Conservation (phyloP, 2,797 vertebrate species). For the Darevskia mixta region DNA sequence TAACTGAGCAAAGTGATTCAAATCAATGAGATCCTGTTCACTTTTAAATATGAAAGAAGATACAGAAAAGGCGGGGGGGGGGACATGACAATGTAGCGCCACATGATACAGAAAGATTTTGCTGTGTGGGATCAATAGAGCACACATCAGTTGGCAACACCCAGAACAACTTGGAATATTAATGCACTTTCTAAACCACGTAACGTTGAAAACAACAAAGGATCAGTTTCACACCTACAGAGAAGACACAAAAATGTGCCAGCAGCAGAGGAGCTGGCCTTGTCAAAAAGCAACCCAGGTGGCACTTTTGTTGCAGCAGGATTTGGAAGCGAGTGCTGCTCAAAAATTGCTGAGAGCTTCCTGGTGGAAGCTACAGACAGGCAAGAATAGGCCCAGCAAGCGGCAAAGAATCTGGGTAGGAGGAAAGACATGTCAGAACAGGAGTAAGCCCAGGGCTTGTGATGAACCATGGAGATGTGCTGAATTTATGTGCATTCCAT, state of each 20-base stretch:
- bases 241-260: not conserved
- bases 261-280: not conserved
- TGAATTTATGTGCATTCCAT: not conserved
- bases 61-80: not conserved
- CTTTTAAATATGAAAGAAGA: conserved; percentile 24
- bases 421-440: not conserved
- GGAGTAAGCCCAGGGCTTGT: not conserved
- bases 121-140: not conserved
- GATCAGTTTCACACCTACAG: not conserved
- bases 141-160: not conserved
- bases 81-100: not conserved
- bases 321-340: not conserved
- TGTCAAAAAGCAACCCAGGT: not conserved
- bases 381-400: not conserved
- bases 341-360: not conserved
- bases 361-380: not conserved
- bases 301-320: not conserved
- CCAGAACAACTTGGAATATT: not conserved
- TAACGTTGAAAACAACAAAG: not conserved
- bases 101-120: not conserved
- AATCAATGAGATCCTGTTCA: not conserved
- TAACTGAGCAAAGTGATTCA: not conserved
- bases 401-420: not conserved
- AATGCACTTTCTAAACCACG: not conserved
- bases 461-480: not conserved